Evolutionary conservation across 2,113 vertebrate species (phyloP).

Genomic region (Dolichallabes microphthalmus): DNA sequence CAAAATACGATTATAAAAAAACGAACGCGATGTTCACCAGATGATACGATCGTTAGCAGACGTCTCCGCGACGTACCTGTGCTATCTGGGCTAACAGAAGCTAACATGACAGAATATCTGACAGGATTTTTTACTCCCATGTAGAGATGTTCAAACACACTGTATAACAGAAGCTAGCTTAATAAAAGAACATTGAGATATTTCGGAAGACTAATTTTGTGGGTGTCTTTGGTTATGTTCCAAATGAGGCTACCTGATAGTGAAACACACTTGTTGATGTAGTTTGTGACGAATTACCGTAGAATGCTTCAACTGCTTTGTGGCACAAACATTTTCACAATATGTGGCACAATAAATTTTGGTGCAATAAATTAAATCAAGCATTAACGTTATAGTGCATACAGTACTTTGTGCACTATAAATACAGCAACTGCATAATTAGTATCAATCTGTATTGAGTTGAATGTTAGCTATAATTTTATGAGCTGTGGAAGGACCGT

Average conservation of each 20-base stretch:
- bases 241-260: neutral
- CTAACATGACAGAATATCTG: neutral
- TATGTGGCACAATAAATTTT: too few relatives aligned
- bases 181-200: too few relatives aligned
- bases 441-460: neutral
- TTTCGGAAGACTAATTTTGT: too few relatives aligned
- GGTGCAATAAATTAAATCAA: neutral
- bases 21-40: too few relatives aligned
- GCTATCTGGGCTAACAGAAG: neutral
- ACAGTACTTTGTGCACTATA: neutral
- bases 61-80: too few relatives aligned
- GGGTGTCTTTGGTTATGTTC: neutral
- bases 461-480: neutral
- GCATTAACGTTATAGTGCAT: neutral
- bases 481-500: neutral
- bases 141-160: too few relatives aligned
- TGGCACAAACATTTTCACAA: neutral
- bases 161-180: too few relatives aligned
- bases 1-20: too few relatives aligned
- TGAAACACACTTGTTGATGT: neutral
- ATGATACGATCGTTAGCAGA: too few relatives aligned
- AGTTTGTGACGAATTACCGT: neutral
- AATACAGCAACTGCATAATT: neutral
- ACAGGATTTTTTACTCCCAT: too few relatives aligned
- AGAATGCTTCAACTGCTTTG: neutral